These are phyloP conservation scores for Drosophila nannoptera DNA, from an alignment of 1,140 invertebrate genomes.

Conservation along the genomic window DNA sequence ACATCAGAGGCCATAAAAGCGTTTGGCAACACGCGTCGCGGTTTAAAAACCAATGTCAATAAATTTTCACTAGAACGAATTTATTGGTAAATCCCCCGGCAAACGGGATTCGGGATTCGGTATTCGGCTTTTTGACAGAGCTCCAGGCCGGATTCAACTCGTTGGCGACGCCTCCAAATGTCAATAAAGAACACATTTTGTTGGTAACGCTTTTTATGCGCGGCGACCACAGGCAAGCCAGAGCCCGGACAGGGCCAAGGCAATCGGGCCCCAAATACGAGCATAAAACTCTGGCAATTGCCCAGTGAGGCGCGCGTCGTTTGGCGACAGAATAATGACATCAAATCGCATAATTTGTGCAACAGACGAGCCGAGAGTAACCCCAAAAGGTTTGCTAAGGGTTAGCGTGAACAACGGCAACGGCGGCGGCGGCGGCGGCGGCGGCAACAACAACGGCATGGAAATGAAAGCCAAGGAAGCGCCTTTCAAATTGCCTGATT, in stretches of 20 bases:
- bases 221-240: no score
- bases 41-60: conserved; percentile 74
- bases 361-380: conserved; percentile 25
- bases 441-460: conserved; percentile 26
- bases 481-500: conserved; percentile 68
- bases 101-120: conserved; percentile 3
- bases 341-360: conserved; percentile 70
- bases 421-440: conserved; percentile 20
- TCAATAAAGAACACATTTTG: conserved; percentile 76
- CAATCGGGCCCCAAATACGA: conserved; percentile 14
- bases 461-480: conserved; percentile 51
- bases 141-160: conserved; percentile 52
- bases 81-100: conserved; percentile 67
- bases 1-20: conserved; percentile 57
- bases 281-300: conserved; percentile 39
- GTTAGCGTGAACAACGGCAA: conserved; percentile 29
- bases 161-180: conserved; percentile 66
- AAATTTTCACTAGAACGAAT: conserved; percentile 77
- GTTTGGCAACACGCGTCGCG: conserved; percentile 64
- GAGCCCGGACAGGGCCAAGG: conserved; percentile 10
- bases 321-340: conserved; percentile 75
- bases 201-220: conserved; percentile 32
- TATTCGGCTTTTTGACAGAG: conserved; percentile 57
- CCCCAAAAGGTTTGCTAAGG: conserved; percentile 46
- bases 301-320: conserved; percentile 59